Percentiles rank a stretch among this genome's conserved stretches.
Evolutionary conservation across 2,113 vertebrate genomes (phyloP).

Genomic region (Charina bottae): DNA sequence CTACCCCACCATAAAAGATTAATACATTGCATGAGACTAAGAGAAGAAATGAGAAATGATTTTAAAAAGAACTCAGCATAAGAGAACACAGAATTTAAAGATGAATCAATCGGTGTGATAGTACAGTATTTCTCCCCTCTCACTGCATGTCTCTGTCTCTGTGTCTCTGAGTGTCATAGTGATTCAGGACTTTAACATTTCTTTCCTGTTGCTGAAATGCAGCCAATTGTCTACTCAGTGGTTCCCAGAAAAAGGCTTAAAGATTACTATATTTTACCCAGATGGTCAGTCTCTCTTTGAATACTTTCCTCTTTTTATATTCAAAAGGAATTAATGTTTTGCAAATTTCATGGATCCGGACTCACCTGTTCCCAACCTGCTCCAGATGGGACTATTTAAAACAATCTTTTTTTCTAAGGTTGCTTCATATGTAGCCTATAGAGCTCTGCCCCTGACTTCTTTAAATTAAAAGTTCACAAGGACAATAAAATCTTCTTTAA

Average conservation of each 20-base stretch:
- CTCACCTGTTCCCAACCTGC: neutral
- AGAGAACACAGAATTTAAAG: neutral
- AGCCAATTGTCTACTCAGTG: constrained; percentile 7
- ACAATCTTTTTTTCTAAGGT: neutral
- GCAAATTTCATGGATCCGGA: neutral
- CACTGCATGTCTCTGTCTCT: neutral
- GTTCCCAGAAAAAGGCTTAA: constrained; percentile 21
- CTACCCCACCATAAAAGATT: neutral
- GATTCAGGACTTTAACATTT: constrained; percentile 14
- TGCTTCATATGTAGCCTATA: neutral
- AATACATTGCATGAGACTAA: neutral
- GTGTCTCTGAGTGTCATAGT: neutral
- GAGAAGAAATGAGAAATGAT: neutral
- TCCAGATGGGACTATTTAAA: neutral
- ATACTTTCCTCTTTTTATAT: neutral
- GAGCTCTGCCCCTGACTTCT: neutral
- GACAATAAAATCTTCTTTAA: neutral
- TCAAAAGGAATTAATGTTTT: constrained; percentile 2
- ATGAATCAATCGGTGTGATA: neutral
- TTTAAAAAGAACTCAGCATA: neutral
- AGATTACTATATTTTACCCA: neutral
- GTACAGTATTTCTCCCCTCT: neutral
- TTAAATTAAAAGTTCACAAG: neutral
- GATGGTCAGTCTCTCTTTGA: neutral
- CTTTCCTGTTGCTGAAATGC: constrained; percentile 5